A percentile compares a stretch with the other conserved stretches of the same genome.
These are phyloP conservation scores for Lepidocolaptes lacrymiger DNA, from an alignment of 2,797 vertebrate species.

Conservation along the genomic window DNA sequence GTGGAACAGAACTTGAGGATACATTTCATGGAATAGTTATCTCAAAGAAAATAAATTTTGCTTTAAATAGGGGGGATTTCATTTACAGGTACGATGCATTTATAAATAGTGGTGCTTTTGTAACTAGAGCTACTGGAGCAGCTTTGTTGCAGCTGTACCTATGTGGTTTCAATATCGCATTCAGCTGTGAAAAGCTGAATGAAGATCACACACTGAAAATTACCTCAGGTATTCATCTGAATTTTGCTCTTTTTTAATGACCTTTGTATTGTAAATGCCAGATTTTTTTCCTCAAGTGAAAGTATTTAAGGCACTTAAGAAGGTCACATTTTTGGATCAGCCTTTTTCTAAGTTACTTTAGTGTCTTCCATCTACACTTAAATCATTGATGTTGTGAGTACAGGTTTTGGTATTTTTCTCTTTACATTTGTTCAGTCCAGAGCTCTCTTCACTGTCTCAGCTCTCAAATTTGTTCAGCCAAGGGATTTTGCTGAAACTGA, in stretches of 20 bases:
- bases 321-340: not conserved
- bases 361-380: not conserved
- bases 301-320: not conserved
- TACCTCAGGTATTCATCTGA: not conserved
- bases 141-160: not conserved
- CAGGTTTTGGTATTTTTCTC: not conserved
- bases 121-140: not conserved
- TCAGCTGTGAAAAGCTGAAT: not conserved
- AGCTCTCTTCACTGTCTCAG: not conserved
- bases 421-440: not conserved
- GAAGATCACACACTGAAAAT: not conserved
- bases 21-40: not conserved
- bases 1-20: not conserved
- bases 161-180: not conserved
- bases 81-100: not conserved
- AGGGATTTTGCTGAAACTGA: not conserved
- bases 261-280: not conserved
- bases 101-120: not conserved
- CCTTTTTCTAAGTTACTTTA: not conserved
- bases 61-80: conserved; percentile 5
- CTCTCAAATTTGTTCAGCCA: not conserved
- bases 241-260: not conserved
- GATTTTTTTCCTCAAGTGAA: not conserved
- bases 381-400: not conserved
- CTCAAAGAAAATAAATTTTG: conserved; percentile 16